phyloP scores from a whole-genome alignment of 2,797 vertebrate species.

The Sebastes trivittatus region DNA sequence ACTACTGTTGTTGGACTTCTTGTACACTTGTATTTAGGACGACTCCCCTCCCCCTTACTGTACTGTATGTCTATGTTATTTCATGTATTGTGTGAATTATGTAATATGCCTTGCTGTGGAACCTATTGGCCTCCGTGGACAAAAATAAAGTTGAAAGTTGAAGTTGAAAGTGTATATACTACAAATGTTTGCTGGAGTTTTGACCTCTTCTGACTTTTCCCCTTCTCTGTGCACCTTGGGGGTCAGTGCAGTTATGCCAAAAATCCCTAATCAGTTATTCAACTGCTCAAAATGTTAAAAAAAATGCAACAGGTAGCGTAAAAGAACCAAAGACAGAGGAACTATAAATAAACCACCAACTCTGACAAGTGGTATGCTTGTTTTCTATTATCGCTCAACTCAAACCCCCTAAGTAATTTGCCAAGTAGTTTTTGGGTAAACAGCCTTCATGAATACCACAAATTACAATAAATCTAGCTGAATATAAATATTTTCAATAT shows the following conservation, averaged over 20 bases:
- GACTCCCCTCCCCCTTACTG: too few species aligned
- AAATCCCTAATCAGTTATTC: background rate
- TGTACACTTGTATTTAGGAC: too few species aligned
- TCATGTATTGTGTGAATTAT: too few species aligned
- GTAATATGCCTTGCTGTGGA: too few species aligned
- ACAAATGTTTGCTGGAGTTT: background rate
- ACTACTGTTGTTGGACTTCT: too few species aligned
- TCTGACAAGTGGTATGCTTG: background rate
- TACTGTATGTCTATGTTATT: too few species aligned
- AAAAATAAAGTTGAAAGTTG: too few species aligned
- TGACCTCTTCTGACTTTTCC: background rate
- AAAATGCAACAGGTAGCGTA: background rate
- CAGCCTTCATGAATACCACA: background rate
- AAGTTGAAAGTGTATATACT: background rate
- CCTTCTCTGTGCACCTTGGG: background rate
- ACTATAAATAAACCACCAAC: background rate
- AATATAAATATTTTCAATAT: constrained; percentile 11
- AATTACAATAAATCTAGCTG: background rate
- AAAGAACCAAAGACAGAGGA: background rate
- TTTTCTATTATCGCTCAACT: background rate
- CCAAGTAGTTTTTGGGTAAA: background rate
- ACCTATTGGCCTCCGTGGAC: too few species aligned
- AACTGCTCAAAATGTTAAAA: background rate
- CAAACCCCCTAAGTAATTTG: background rate
- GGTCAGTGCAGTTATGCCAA: background rate